A percentile compares a stretch with the other conserved stretches of the same genome.
These are phyloP conservation scores for Serrognathus titanus DNA, from an alignment of 2,888 invertebrate species.

Conservation along the genomic window DNA sequence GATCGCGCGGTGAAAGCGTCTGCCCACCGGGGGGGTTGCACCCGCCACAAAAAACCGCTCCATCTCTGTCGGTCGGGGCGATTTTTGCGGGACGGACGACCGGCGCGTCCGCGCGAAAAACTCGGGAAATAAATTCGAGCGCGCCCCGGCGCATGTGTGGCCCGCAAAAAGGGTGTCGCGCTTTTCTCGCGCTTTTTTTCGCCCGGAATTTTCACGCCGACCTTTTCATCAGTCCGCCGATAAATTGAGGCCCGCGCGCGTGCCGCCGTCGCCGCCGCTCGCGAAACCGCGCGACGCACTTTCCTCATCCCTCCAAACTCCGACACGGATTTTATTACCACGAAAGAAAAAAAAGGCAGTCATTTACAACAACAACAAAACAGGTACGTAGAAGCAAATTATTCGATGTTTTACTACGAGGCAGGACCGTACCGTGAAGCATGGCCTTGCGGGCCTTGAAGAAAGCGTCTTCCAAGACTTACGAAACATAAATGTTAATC, in stretches of 20 bases:
- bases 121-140: not conserved
- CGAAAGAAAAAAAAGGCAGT: no score
- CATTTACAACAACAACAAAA: no score
- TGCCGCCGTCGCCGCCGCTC: not conserved
- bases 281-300: not conserved
- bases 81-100: not conserved
- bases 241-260: conserved; percentile 4
- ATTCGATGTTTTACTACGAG: no score
- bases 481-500: no score
- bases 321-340: no score
- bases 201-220: not conserved
- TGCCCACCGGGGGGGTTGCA: not conserved
- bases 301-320: not conserved
- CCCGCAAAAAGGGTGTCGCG: conserved; percentile 2
- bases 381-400: no score
- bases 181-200: conserved; percentile 5
- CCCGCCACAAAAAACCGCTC: not conserved
- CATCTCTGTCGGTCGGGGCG: not conserved
- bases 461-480: no score
- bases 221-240: conserved; percentile 5
- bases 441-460: no score
- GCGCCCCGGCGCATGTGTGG: conserved; percentile 6
- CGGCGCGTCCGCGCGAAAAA: not conserved
- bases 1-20: not conserved
- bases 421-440: no score